phyloP scores from a whole-genome alignment of 2,113 vertebrate genomes.

The Macrotis lagotis region DNA sequence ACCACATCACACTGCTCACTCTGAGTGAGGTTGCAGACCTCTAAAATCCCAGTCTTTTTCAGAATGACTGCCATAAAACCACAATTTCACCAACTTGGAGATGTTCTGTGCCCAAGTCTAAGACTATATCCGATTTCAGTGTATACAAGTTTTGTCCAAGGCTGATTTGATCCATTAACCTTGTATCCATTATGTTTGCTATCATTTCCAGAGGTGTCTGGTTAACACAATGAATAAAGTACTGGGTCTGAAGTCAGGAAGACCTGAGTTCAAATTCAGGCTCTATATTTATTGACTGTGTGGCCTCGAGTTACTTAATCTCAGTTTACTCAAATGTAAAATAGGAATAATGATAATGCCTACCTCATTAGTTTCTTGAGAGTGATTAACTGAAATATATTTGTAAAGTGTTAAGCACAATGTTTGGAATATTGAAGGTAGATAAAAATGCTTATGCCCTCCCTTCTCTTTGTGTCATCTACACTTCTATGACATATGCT shows the following conservation, averaged over 20 bases:
- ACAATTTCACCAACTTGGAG: not conserved
- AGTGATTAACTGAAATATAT: not conserved
- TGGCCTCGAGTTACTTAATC: not conserved
- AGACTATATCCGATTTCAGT: not conserved
- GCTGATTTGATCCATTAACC: not conserved
- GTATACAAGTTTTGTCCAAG: not conserved
- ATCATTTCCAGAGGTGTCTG: not conserved
- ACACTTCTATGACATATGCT: not conserved
- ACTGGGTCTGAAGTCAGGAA: not conserved
- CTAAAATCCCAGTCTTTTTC: not conserved
- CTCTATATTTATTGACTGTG: not conserved
- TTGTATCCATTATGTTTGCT: not conserved
- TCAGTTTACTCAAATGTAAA: not conserved
- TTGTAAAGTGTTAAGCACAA: not conserved
- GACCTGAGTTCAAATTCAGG: not conserved
- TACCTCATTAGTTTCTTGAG: not conserved
- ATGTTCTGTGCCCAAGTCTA: not conserved
- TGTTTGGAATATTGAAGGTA: not conserved
- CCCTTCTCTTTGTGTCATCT: not conserved
- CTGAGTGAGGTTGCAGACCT: not conserved
- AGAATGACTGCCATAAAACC: not conserved
- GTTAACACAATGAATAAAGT: not conserved
- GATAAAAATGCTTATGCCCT: not conserved
- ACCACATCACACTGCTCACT: not conserved
- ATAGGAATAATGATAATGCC: not conserved